Evolutionary conservation across 2,888 invertebrate species (phyloP).

Genomic region (Apoda limacodes): DNA sequence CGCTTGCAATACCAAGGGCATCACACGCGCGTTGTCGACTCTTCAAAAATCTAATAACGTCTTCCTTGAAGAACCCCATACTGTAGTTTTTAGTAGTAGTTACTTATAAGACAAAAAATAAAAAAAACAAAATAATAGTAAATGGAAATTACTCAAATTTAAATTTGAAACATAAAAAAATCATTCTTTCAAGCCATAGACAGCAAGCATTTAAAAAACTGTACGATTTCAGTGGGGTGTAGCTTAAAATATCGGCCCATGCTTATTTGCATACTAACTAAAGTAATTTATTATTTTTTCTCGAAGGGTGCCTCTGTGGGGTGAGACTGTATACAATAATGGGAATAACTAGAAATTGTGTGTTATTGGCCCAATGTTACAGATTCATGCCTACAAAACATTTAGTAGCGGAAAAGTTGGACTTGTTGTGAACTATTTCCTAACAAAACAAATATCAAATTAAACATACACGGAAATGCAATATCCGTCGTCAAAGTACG

Average conservation of each 20-base stretch:
- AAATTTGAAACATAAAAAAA: background rate
- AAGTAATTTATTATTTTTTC: slow-evolving; percentile 71
- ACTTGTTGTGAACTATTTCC: slow-evolving; percentile 17
- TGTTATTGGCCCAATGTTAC: slow-evolving; percentile 60
- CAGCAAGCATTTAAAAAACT: slow-evolving; percentile 47
- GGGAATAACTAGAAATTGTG: slow-evolving; percentile 59
- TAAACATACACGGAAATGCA: slow-evolving; percentile 57
- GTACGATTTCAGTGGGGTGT: slow-evolving; percentile 58
- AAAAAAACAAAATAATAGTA: too few relatives aligned
- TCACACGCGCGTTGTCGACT: too few relatives aligned
- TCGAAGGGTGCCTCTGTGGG: slow-evolving; percentile 58
- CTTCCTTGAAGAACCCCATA: too few relatives aligned
- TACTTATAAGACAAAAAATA: too few relatives aligned
- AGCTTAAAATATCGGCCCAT: slow-evolving; percentile 61
- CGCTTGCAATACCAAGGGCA: too few relatives aligned
- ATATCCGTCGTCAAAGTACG: slow-evolving; percentile 56
- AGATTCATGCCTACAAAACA: slow-evolving; percentile 36
- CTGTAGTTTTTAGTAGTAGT: too few relatives aligned
- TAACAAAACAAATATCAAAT: slow-evolving; percentile 48
- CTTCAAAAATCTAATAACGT: too few relatives aligned
- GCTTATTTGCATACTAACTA: slow-evolving; percentile 70
- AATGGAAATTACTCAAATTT: too few relatives aligned
- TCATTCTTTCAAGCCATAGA: slow-evolving; percentile 47
- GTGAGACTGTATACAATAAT: slow-evolving; percentile 54
- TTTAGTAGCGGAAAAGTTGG: too few relatives aligned